Base-by-base conservation (phyloP, 2,113 vertebrate species). In the Danionella cerebrum region DNA sequence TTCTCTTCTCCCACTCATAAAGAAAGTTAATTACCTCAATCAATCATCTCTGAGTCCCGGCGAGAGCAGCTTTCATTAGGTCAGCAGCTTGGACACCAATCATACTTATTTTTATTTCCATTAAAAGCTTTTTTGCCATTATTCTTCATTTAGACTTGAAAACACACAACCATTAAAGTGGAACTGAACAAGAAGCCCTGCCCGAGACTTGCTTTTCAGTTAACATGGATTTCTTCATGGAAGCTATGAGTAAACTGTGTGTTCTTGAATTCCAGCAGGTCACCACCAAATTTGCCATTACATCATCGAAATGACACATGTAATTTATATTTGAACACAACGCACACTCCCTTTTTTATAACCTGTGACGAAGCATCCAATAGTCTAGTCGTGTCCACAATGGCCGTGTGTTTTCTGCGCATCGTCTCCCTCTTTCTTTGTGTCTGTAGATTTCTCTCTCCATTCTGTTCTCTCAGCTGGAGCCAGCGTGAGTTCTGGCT, bases 51-150 rank as follows among this genome's bases (percentile, higher is more conserved):
- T 68, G 67, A 38, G 67, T 72, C 68, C 7, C 75, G 47, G 68
- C 55, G 53, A 67, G 70, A 66, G 60, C 42, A 63, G 41, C 63
- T 79, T 77, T 81, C 75, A 78, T 79, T 78, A 65, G 75, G 60
- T 77, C 65, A 70, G 55, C 50, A 54, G 69, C 59, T 69, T 55
- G 67, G 69, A 72, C 52, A 11, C 27, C 35, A 68, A 54, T 55
- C 39, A 68, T 69, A 70, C 66, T 79, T 75, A 76, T 67, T 67
- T 59, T 77, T 75, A 73, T 69, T 66, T 67, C 62, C 63, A 82
- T 82, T 75, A 79, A 74, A 69, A 60, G 67, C 67, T 44, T 53
- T 64, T 71, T 39, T 67, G 65, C 48, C 29, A 64, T 71, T 67
- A 62, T 51, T 71, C 54, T 70, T 58, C 47, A 59, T 57, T 66